Evolutionary conservation across 2,888 invertebrate species (phyloP).

Genomic region (Furcula furcula): DNA sequence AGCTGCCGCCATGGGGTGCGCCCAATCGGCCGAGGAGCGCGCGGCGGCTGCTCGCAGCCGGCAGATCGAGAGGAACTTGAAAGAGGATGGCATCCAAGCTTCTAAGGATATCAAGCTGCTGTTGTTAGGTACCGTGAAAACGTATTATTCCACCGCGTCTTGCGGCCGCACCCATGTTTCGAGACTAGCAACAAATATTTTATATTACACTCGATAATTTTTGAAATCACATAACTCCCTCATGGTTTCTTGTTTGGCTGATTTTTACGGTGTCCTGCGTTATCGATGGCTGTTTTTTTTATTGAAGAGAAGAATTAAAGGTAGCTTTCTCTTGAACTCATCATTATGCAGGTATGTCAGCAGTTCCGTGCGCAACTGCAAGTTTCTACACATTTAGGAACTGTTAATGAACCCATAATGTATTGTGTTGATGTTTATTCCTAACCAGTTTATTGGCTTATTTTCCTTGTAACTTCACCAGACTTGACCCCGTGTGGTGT

Average conservation of each 20-base stretch:
- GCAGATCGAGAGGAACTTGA: constrained; percentile 98
- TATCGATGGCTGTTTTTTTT: constrained; percentile 13
- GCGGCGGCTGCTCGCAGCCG: constrained; percentile 98
- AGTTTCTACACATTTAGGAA: constrained; percentile 53
- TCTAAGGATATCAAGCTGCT: constrained; percentile 99
- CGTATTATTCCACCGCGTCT: constrained; percentile 24
- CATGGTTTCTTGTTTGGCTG: constrained; percentile 16
- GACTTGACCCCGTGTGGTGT: too few species aligned
- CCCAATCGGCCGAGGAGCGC: constrained; percentile 99
- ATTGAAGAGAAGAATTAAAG: constrained; percentile 11
- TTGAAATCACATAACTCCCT: constrained; percentile 12
- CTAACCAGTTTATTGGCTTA: constrained; percentile 7
- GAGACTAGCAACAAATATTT: constrained; percentile 26
- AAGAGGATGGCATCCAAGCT: constrained; percentile 99
- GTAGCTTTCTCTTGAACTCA: constrained; percentile 64
- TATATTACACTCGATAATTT: too few species aligned
- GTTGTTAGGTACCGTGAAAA: constrained; percentile 90
- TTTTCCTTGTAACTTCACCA: constrained; percentile 1
- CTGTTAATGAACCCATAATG: constrained; percentile 25
- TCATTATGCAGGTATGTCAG: constrained; percentile 62
- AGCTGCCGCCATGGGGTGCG: constrained; percentile 95
- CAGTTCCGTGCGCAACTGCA: constrained; percentile 64
- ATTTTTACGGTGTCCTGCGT: constrained; percentile 7
- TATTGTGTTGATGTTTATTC: constrained; percentile 19
- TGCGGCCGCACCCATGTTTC: constrained; percentile 69